Evolutionary conservation across 2,797 vertebrate genomes (phyloP).

Genomic region (Phataginus tetradactyla): DNA sequence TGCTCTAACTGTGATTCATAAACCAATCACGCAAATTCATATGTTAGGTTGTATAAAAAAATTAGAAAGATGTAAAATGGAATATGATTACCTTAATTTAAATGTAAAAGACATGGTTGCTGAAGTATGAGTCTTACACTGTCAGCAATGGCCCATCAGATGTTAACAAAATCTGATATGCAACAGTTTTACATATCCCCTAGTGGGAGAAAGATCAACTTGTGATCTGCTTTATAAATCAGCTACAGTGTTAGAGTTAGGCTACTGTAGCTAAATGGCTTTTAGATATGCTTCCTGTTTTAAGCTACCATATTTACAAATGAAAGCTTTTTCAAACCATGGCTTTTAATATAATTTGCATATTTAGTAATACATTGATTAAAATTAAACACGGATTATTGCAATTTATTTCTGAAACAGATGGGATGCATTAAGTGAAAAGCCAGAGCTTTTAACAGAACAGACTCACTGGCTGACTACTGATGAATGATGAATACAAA

Average conservation of each 20-base stretch:
- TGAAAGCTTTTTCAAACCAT: constrained; percentile 90
- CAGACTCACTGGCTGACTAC: constrained; percentile 85
- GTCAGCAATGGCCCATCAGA: constrained; percentile 86
- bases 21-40: constrained; percentile 86
- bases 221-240: constrained; percentile 89
- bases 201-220: constrained; percentile 89
- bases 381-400: constrained; percentile 92
- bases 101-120: constrained; percentile 87
- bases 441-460: constrained; percentile 86
- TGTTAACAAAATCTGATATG: constrained; percentile 90
- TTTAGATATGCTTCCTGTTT: constrained; percentile 92
- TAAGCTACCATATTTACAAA: constrained; percentile 92
- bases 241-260: constrained; percentile 89
- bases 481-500: constrained; percentile 87
- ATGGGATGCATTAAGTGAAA: constrained; percentile 90
- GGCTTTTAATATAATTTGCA: constrained; percentile 93
- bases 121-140: constrained; percentile 85
- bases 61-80: constrained; percentile 84
- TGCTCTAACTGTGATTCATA: constrained; percentile 87
- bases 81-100: constrained; percentile 89
- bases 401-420: constrained; percentile 92
- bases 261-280: constrained; percentile 91
- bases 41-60: constrained; percentile 84
- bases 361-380: constrained; percentile 93
- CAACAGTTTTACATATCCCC: constrained; percentile 90